Evolutionary conservation across 2,113 vertebrate species (phyloP), one percentile per base, ranked within the genome.

Genomic region (Leptocoma aspasia): DNA sequence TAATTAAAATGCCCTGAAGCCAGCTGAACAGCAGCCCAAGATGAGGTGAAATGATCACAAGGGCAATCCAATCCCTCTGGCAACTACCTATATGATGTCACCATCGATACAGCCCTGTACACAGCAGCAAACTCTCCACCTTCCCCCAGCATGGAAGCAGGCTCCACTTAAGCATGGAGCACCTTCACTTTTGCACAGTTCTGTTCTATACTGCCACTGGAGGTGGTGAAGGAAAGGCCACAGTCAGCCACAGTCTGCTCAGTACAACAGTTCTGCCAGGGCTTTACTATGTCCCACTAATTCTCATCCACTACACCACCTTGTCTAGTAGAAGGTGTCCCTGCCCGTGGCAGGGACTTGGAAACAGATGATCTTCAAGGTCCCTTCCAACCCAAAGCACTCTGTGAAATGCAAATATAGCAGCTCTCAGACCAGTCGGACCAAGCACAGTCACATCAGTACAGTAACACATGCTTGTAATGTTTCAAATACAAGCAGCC

Each of bases 1-100:
- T 92, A 96, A 97, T 96, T 94, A 97, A 96, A 96, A 94, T 93
- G 85, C 80, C 95, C 93, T 52, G 47, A 92, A 93, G 95, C 85
- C 82, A 95, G 60, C 24, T 82, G 88, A 94, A 93, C 64, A 94
- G 82, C 75, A 85, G 82, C 28, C 50, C 64, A 89, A 92, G 88
- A 93, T 93, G 82, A 96, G 94, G 92, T 93, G 87, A 96, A 93
- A 95, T 78, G 78, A 88, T 81, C 44, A 78, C 92, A 94, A 97
- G 94, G 93, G 90, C 92, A 95, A 78, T 60, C 39, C 65, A 84
- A n/a, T 84, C 82, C 82, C 76, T 88, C 80, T 78, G 79, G 82
- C 68, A 95, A 90, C 5, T 47, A 80, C 54, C 75, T 83, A 37
- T 4, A 66, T 44, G 59, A 77, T 12, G 10, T 59, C 59, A 70